These are phyloP conservation scores for Cossypha heuglini DNA, from an alignment of 2,797 vertebrate species.

Conservation along the genomic window DNA sequence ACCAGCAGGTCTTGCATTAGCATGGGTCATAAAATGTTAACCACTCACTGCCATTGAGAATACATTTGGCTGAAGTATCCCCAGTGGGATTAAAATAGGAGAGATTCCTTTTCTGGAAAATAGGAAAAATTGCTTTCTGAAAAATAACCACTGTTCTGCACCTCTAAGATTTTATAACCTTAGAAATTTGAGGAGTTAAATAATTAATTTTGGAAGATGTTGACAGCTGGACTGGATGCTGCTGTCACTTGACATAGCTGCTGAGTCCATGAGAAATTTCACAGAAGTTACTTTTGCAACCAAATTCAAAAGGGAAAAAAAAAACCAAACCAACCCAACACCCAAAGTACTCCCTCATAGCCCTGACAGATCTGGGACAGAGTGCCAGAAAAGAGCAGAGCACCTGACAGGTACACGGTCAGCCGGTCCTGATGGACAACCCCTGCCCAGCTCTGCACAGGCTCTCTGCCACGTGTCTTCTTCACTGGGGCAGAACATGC, in stretches of 20 bases:
- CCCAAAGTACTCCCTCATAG: not conserved
- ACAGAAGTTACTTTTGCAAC: not conserved
- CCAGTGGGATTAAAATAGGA: not conserved
- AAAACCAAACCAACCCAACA: accelerated
- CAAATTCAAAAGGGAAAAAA: not conserved
- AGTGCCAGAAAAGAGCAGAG: not conserved
- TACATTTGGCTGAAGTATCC: not conserved
- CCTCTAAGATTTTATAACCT: not conserved
- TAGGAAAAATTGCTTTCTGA: not conserved
- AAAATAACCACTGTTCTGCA: not conserved
- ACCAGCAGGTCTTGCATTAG: not conserved
- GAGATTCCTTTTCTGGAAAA: not conserved
- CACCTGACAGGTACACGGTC: accelerated
- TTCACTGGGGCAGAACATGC: not conserved
- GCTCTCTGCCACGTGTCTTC: not conserved
- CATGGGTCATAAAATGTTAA: not conserved
- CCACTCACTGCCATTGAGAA: not conserved
- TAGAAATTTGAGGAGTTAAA: not conserved
- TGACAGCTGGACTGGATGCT: not conserved
- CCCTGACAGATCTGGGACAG: not conserved
- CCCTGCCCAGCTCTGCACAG: not conserved
- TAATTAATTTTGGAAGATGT: not conserved
- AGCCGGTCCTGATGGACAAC: accelerated
- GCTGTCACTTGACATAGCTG: not conserved
- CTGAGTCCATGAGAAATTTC: not conserved